Base-by-base conservation (phyloP, 2,797 vertebrate species). In the Gymnoscopelus microlampas region DNA sequence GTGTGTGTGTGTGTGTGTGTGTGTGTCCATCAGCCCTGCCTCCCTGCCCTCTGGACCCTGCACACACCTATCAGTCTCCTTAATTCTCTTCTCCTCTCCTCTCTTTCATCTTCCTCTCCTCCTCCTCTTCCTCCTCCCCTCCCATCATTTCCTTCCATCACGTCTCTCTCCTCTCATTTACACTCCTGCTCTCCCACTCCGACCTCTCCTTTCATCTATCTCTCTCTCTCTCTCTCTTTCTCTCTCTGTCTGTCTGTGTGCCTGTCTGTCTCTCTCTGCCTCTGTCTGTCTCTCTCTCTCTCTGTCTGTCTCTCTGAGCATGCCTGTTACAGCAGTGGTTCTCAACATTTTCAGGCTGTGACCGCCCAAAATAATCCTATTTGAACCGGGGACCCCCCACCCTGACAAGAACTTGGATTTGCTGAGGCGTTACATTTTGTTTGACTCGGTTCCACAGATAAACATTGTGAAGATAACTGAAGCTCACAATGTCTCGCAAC, bases 41-140 rank as follows among this genome's bases (percentile, higher is more conserved):
- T 78, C 64, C 47, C 60, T 68, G 77, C 82, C 88, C 85, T 60
- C 76, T 87, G 82, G 88, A 89, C 83, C 73, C 80, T 75, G 64
- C 11, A 9, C 81, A 76, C 70, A 15, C 63, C 87, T 84, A 90
- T 90, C 87, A 84, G 77, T 90, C 89, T 89, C 83, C 79, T 83
- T 90, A 87, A 32, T 58, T 70, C 67, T 65, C 69, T 73, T 49
- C 85, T 60, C 66, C 65, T 50, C 53, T 68, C 53, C 51, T 62
- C 63, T 60, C 26, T 23, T 54, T 68, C 78, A 72, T 58, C 29
- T 59, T 80, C 78, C 51, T 60, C 55, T 60, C 66, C 19, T 59
- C 51, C 24, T 47, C 48, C 10, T 32, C 53, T 55, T 9, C 13
- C 8, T 64, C 68, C 54, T 82, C 66, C 35, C 64, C 71, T 63